Evolutionary conservation across 2,797 vertebrate genomes (phyloP).

Genomic region (Muraenolepis orangiensis): DNA sequence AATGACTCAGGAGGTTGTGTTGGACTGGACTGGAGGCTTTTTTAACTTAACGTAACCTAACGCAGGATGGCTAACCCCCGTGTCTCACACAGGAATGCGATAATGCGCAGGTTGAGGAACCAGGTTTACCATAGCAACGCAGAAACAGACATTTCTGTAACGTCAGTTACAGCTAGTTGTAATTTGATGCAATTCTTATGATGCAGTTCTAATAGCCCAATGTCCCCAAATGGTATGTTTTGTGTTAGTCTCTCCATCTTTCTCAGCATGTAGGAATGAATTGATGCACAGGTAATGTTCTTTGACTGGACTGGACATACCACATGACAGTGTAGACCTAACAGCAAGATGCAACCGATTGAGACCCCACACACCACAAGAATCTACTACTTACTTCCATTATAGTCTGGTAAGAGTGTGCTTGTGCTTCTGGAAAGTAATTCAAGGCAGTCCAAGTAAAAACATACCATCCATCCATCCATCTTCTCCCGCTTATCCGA

Average conservation of each 20-base stretch:
- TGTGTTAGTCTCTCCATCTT: background rate
- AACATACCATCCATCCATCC: too few species aligned
- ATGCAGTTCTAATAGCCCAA: background rate
- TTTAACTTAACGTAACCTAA: background rate
- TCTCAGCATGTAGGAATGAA: background rate
- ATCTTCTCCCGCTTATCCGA: too few species aligned
- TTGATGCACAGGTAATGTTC: background rate
- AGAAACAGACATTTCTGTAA: background rate
- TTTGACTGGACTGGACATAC: background rate
- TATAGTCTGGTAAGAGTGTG: background rate
- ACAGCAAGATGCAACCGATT: background rate
- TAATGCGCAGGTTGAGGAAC: background rate
- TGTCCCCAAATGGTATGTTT: background rate
- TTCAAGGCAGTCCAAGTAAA: background rate
- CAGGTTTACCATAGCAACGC: background rate
- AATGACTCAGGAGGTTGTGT: too few species aligned
- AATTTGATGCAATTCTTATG: too few species aligned
- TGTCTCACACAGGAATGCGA: background rate
- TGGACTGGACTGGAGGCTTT: too few species aligned
- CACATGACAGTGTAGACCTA: background rate
- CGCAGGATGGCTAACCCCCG: background rate
- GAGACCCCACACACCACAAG: background rate
- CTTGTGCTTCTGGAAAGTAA: background rate
- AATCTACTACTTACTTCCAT: background rate
- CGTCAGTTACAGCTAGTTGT: too few species aligned